Base-by-base conservation (phyloP, 1,140 invertebrate genomes). In the Chionoecetes opilio region DNA sequence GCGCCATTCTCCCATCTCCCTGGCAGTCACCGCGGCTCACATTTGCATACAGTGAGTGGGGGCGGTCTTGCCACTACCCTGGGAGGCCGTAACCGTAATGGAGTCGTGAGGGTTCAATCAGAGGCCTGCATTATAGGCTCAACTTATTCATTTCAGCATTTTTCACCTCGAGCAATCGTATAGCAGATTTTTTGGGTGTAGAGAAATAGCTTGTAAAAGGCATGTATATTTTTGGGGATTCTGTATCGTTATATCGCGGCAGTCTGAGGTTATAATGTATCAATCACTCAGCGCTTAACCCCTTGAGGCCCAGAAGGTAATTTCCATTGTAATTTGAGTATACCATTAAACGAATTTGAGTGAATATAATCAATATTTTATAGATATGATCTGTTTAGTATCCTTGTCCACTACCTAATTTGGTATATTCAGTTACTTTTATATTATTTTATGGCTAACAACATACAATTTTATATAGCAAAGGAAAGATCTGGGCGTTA, bases 21-120 rank as follows among this genome's bases (percentile, higher is more conserved):
- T 75, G 63, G 63, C 63, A 75, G 63, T 75, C 63, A 75, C 63
- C 63, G 63, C 21, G 63, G 63, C 63, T n/a, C 21, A 17, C 26
- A 75, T 75, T 75, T 75, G 63, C 63, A 75, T 75, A 75, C 26
- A 75, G 63, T 75, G 63, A 75, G 21, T 75, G 63, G 63, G 63
- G 63, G 63, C 63, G 63, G 63, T 75, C 26, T 75, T 75, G 21
- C 63, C 63, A n/a, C 63, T 75, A 75, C 63, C 63, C 63, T 75
- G 63, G 63, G 63, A 26, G 63, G 63, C 26, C 63, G 63, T 75
- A 75, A 75, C 63, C 63, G 26, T 75, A 75, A 75, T 75, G 63
- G 63, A 75, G 63, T 75, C 63, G 63, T 75, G 63, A 75, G 63
- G 63, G 63, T 75, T 75, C 63, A 75, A 75, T 75, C 63, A 75